Conservation (phyloP, 1,140 invertebrate genomes). For the Metopolophium dirhodum region DNA sequence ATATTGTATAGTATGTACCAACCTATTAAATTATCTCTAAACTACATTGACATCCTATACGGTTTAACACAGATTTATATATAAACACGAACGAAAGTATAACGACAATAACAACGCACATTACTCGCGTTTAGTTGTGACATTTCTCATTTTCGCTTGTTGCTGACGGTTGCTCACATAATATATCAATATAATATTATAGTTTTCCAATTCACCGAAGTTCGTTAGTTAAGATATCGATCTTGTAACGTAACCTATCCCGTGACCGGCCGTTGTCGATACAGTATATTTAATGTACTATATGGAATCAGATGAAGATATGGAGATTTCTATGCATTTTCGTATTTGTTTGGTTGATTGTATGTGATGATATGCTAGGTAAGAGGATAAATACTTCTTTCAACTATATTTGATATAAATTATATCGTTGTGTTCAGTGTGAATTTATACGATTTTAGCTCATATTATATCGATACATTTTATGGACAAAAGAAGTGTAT, state of each 20-base stretch:
- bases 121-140: not conserved
- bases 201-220: not conserved
- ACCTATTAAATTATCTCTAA: conserved; percentile 10
- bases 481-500: not conserved
- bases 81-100: not conserved
- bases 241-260: not conserved
- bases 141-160: not conserved
- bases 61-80: not conserved
- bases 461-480: not conserved
- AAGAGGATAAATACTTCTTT: not conserved
- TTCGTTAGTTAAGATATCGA: not conserved
- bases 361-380: not conserved
- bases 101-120: not conserved
- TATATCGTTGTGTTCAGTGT: not conserved
- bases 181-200: not conserved
- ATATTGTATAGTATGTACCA: not conserved
- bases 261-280: not conserved
- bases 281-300: not conserved
- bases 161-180: not conserved
- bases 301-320: no score
- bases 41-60: not conserved
- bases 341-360: not conserved
- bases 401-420: not conserved
- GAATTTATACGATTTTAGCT: not conserved
- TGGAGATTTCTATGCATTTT: not conserved